Conservation (phyloP, 2,888 invertebrate genomes). For the Gymnocheta viridis region DNA sequence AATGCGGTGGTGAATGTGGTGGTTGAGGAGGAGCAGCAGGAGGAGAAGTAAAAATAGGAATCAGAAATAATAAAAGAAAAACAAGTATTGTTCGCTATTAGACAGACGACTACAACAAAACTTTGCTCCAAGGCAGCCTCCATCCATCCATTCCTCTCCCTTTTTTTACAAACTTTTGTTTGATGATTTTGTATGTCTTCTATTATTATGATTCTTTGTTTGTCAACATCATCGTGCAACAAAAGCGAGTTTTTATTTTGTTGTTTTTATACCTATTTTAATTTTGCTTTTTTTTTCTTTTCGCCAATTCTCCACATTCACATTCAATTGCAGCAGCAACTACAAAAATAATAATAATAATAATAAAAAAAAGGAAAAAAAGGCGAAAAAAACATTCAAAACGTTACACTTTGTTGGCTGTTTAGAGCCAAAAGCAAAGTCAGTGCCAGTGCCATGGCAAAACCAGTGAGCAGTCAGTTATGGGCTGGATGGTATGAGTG, state of each 20-base stretch:
- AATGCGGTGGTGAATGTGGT: too few species aligned
- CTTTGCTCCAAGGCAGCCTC: neutral
- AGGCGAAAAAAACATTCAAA: neutral
- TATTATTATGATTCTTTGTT: conserved; percentile 56
- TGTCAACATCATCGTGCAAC: conserved; percentile 44
- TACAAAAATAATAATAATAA: conserved; percentile 7
- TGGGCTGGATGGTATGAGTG: conserved; percentile 5
- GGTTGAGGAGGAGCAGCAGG: too few species aligned
- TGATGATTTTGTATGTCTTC: conserved; percentile 16
- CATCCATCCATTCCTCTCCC: neutral
- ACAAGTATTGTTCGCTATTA: conserved; percentile 16
- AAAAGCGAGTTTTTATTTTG: conserved; percentile 45
- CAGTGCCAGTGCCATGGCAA: conserved; percentile 40
- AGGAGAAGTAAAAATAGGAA: neutral
- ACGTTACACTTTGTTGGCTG: conserved; percentile 29
- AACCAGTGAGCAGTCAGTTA: neutral
- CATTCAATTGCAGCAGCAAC: conserved; percentile 24
- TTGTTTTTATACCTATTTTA: neutral
- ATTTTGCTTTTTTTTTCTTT: neutral
- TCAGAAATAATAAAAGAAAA: too few species aligned
- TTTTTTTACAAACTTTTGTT: neutral
- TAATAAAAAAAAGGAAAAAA: too few species aligned
- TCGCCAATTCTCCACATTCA: neutral
- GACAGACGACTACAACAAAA: conserved; percentile 5
- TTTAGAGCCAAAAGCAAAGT: conserved; percentile 39